Evolutionary conservation across 2,113 vertebrate genomes (phyloP).

Genomic region (cattle (Bos taurus)): DNA sequence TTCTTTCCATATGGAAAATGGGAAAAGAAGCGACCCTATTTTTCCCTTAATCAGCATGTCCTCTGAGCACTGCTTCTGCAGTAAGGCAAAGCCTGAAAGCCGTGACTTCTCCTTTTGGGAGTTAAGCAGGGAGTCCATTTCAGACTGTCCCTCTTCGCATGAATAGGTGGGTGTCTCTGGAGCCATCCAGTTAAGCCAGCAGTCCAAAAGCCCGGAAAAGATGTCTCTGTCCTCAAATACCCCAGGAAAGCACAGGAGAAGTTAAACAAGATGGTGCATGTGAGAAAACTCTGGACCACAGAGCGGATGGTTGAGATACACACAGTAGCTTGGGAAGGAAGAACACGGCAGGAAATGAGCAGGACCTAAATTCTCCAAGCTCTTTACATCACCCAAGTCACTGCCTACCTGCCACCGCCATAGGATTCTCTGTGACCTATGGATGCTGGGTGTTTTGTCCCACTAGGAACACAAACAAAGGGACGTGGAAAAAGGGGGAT

Average conservation of each 20-base stretch:
- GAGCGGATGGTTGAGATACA: neutral
- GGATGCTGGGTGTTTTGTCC: no score
- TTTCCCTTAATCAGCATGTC: neutral
- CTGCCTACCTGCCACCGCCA: neutral
- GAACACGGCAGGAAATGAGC: neutral
- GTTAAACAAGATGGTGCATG: neutral
- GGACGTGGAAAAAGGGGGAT: neutral
- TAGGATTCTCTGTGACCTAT: neutral
- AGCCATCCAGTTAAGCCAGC: neutral
- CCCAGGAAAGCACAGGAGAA: neutral
- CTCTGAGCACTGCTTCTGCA: neutral
- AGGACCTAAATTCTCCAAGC: neutral
- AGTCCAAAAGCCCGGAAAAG: neutral
- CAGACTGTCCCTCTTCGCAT: neutral
- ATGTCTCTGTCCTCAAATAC: neutral
- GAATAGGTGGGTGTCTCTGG: neutral
- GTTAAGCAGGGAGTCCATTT: no score
- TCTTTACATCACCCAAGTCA: neutral
- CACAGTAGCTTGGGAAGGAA: neutral
- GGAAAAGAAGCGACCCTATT: neutral
- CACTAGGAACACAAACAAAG: neutral
- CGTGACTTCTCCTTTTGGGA: neutral
- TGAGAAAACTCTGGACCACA: neutral
- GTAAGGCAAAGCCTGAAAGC: neutral
- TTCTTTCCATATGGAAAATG: slow-evolving; percentile 26